Percentiles rank a stretch among this genome's conserved stretches.
These are phyloP conservation scores for Olivierus martensii DNA, from an alignment of 1,140 invertebrate species.

Conservation along the genomic window DNA sequence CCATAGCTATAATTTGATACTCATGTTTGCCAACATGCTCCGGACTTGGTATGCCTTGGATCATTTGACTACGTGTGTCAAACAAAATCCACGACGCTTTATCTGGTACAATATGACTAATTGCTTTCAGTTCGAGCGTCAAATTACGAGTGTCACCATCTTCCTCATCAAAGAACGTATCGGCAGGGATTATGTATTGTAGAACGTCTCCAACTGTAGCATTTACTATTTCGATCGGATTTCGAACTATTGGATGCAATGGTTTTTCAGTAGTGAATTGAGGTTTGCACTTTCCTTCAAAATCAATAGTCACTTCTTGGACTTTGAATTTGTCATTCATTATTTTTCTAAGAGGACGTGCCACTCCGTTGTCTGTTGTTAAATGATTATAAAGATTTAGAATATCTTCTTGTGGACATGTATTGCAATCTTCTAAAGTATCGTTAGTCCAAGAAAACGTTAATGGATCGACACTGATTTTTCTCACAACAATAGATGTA, in stretches of 20 bases:
- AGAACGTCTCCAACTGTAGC: conserved; percentile 61
- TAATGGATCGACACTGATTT: conserved; percentile 35
- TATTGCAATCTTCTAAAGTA: conserved; percentile 45
- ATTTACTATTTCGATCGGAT: conserved; percentile 67
- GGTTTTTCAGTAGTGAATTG: conserved; percentile 12
- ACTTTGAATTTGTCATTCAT: conserved; percentile 21
- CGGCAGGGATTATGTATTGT: conserved; percentile 57
- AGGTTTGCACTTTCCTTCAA: conserved; percentile 16
- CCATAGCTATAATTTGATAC: conserved; percentile 55
- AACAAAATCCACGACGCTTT: conserved; percentile 70
- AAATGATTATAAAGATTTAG: conserved; percentile 30
- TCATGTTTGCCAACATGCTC: conserved; percentile 51
- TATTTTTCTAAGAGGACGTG: conserved; percentile 11
- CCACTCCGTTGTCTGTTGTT: too few relatives aligned
- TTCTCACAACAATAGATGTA: conserved; percentile 49
- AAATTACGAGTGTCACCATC: conserved; percentile 58
- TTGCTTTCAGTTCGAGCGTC: conserved; percentile 53
- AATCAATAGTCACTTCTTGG: conserved; percentile 18
- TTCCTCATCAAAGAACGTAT: conserved; percentile 79
- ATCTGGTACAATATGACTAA: conserved; percentile 48
- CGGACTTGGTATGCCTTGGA: conserved; percentile 62
- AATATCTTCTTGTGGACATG: conserved; percentile 35
- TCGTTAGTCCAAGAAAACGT: conserved; percentile 67
- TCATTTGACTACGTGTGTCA: conserved; percentile 72
- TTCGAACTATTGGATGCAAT: conserved; percentile 47